These are phyloP conservation scores for Zosterops hypoxanthus DNA, from an alignment of 2,113 vertebrate species.

Conservation along the genomic window DNA sequence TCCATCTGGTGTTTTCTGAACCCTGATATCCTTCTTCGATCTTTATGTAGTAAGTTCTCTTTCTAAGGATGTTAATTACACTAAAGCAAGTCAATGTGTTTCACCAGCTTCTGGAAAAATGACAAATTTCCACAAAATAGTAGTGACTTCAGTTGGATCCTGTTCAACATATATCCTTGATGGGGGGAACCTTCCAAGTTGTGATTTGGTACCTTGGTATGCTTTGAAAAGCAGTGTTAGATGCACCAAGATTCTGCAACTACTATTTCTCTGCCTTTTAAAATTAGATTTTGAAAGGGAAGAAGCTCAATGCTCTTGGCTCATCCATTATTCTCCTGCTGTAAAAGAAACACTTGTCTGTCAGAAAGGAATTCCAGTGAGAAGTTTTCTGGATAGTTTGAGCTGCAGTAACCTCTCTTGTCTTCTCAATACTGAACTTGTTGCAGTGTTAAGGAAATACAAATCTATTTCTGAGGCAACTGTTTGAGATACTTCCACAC, in stretches of 20 bases:
- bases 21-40: background rate
- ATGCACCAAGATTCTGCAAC: background rate
- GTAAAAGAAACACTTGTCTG: background rate
- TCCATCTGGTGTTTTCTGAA: constrained; percentile 12
- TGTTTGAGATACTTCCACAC: background rate
- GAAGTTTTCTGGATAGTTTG: background rate
- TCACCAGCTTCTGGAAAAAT: background rate
- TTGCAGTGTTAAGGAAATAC: background rate
- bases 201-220: background rate
- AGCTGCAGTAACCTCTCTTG: background rate
- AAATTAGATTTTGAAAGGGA: background rate
- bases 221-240: background rate
- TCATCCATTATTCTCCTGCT: background rate
- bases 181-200: background rate
- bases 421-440: background rate
- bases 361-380: background rate
- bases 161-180: background rate
- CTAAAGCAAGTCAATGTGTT: background rate
- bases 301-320: background rate
- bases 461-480: background rate
- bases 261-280: background rate
- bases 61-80: background rate
- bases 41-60: background rate
- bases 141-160: background rate
- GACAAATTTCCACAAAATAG: background rate